A percentile compares a stretch with the other conserved stretches of the same genome.
These are phyloP conservation scores for Drosophila gaucha DNA, from an alignment of 2,888 invertebrate genomes.

Conservation along the genomic window DNA sequence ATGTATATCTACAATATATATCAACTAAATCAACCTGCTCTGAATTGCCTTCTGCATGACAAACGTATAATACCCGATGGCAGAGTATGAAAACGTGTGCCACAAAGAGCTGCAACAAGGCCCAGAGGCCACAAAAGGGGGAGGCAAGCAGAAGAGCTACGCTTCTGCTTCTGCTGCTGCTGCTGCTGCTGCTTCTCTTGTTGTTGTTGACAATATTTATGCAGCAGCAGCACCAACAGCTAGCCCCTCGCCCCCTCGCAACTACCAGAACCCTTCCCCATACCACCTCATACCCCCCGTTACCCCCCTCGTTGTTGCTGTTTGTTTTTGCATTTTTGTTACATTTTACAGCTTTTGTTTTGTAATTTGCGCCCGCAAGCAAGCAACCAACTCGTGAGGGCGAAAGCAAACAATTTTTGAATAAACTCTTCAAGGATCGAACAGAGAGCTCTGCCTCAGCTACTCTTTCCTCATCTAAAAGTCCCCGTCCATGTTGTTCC, in stretches of 20 bases:
- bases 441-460: conserved; percentile 31
- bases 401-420: conserved; percentile 21
- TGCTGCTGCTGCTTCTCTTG: conserved; percentile 32
- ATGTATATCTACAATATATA: too few relatives aligned
- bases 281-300: background rate
- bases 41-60: background rate
- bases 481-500: background rate
- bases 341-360: conserved; percentile 72
- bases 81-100: conserved; percentile 42
- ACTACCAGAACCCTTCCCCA: background rate
- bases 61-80: background rate
- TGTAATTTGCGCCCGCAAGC: conserved; percentile 65
- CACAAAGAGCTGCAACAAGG: conserved; percentile 56
- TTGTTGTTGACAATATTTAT: conserved; percentile 74
- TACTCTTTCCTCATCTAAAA: too few relatives aligned
- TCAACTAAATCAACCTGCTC: background rate
- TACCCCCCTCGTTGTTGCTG: conserved; percentile 20
- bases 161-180: background rate
- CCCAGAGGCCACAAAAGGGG: conserved; percentile 24
- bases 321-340: conserved; percentile 70
- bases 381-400: conserved; percentile 39
- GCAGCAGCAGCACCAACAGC: conserved; percentile 75
- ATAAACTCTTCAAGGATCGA: conserved; percentile 64
- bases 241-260: background rate
- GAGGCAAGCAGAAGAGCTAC: background rate